Base-by-base conservation (phyloP, 1,140 invertebrate species). In the Zaprionus tsacasi region DNA sequence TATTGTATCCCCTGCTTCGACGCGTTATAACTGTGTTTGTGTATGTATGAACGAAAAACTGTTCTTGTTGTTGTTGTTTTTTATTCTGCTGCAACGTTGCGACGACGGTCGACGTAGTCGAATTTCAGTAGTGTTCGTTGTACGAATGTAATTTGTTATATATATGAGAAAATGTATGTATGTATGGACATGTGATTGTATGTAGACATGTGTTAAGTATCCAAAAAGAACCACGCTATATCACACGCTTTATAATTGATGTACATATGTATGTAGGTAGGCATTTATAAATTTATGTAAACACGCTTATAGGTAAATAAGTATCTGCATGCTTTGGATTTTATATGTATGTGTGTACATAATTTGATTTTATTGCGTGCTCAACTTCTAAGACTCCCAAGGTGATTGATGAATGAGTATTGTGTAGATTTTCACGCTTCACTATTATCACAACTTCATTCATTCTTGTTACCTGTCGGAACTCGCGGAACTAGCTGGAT, bases 401-500 rank as follows among this genome's bases (percentile, higher is more conserved):
- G 30, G 30, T 58, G 43, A 74, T 64, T 65, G 75, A 73, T 78
- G 75, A 79, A 81, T 74, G 71, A 74, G 56, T 79, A 66, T 48
- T 77, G 55, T 54, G 30, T 67, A 56, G 48, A 81, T 74, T 83
- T 90, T 70, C 57, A 75, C 78, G 54, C 75, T 52, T 82, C 35
- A 61, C 50, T 70, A 67, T 71, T 74, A 70, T 70, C 55, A 68
- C 70, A 50, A 63, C 57, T 63, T 69, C 43, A 64, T 57, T 63
- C 61, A 59, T 74, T 61, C 78, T 70, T 65, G 79, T 78, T 95
- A 96, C 96, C 96, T 96, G 93, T 97, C 96, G 35, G 96, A 97
- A 93, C 96, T 97, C 66, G 96, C 96, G 59, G 96, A 96, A 85
- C 96, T 97, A 56, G 96, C 96, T 79, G 96, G 96, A 93, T 97